Evolutionary conservation across 2,113 vertebrate genomes (phyloP).

Genomic region (Callipepla squamata): DNA sequence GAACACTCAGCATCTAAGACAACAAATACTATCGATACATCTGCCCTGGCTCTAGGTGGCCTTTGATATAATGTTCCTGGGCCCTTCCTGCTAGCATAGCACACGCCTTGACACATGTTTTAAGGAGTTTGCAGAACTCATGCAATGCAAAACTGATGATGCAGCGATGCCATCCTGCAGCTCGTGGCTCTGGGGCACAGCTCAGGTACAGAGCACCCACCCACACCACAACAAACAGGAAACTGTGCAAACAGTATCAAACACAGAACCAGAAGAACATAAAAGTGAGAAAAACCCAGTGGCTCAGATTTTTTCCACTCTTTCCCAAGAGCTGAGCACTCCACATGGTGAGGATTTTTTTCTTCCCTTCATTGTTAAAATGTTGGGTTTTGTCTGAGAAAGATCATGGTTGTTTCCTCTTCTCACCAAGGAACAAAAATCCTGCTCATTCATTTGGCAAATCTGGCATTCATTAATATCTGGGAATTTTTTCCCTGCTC

Average conservation of each 20-base stretch:
- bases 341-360: neutral
- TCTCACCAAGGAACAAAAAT: neutral
- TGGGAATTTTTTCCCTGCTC: neutral
- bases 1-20: neutral
- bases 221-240: conserved; percentile 57
- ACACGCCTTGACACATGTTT: fast-evolving
- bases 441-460: neutral
- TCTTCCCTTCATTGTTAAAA: neutral
- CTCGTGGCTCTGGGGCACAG: neutral
- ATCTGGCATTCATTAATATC: neutral
- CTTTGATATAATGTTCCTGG: neutral
- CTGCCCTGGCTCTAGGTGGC: neutral
- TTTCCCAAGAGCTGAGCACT: conserved; percentile 20
- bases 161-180: neutral
- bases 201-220: neutral
- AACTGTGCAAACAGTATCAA: conserved; percentile 46
- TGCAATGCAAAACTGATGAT: fast-evolving
- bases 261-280: conserved; percentile 55
- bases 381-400: neutral
- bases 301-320: conserved; percentile 41
- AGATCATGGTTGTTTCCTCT: neutral
- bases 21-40: neutral
- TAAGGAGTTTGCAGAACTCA: neutral
- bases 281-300: neutral
- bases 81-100: neutral